Conservation (phyloP, 2,113 vertebrate genomes). For the Sander vitreus region DNA sequence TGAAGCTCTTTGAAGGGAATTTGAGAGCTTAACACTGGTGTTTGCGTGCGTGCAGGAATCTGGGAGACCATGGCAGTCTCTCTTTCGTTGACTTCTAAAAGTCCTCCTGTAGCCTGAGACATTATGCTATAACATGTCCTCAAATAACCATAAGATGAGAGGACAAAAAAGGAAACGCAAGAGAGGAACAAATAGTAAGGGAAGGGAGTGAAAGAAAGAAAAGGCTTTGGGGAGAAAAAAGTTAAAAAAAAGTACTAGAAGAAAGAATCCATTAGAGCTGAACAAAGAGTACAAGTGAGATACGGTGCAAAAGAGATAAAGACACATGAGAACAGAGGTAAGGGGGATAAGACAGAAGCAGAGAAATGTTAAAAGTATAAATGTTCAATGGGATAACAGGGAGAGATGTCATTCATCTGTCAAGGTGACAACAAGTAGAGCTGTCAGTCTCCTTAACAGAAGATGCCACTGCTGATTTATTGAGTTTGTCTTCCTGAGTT, state of each 20-base stretch:
- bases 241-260: conserved; percentile 34
- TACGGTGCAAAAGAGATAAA: conserved; percentile 40
- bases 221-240: conserved; percentile 12
- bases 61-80: conserved; percentile 49
- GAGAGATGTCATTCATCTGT: conserved; percentile 70
- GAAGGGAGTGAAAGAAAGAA: not conserved
- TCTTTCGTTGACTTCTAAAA: conserved; percentile 81
- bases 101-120: conserved; percentile 74
- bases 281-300: conserved; percentile 46
- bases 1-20: conserved; percentile 70
- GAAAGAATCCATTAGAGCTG: conserved; percentile 49
- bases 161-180: conserved; percentile 44
- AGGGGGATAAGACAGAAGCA: conserved; percentile 34
- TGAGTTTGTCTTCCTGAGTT: conserved; percentile 64
- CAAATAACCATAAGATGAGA: conserved; percentile 54
- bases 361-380: conserved; percentile 56
- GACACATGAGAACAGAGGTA: conserved; percentile 53
- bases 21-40: conserved; percentile 68
- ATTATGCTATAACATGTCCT: conserved; percentile 48
- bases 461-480: conserved; percentile 50
- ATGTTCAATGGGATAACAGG: conserved; percentile 61
- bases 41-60: conserved; percentile 29
- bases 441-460: conserved; percentile 56
- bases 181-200: not conserved
- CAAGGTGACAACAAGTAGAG: conserved; percentile 75